Base-by-base conservation (phyloP, 2,888 invertebrate species). In the Bellardia bayeri region DNA sequence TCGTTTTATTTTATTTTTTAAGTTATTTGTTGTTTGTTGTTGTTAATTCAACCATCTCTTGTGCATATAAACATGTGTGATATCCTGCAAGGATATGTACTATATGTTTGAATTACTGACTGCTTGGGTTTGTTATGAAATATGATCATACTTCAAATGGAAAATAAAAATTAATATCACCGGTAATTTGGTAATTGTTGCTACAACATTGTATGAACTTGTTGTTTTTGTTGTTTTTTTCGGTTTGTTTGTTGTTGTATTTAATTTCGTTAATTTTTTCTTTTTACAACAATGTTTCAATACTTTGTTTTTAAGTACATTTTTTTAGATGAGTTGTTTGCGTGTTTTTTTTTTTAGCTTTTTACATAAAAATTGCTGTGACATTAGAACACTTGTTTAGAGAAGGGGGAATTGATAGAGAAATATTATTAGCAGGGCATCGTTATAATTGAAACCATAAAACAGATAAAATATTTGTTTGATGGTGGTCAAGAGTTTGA, bases 111-210 rank as follows among this genome's bases (percentile, higher is more conserved):
- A 23, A 8, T 80, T 58, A 54, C 16, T 54, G n/a, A 23, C 68
- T 42, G 33, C 40, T 69, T 71, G 33, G 23, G 69, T 76, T 83
- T 87, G 87, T 87, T 87, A 80, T 87, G 87, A 87, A 87, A 87
- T 85, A 80, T 82, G 82, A 87, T 82, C 82, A 58, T 45, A 61
- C 85, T 85, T 87, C 87, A 87, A 85, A 82, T 23, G 75, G 11
- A 49, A 79, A 45, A 78, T 58, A 58, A 49, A 68, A 79, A 79
- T 68, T 74, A 74, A 84, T 84, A 74, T 80, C 40, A 66, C 58
- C 80, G 84, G 85, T 87, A 79, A 87, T 87, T 85, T 85, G 74
- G 84, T 85, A 87, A 87, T 85, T 87, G 84, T 87, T 82, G 64
- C 64, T 61, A 74, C 63, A 56, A 69, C 69, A 33, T 72, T 66